Base-by-base conservation (phyloP, 2,888 invertebrate species). In the Pseudococcus jackbeardsleyi region DNA sequence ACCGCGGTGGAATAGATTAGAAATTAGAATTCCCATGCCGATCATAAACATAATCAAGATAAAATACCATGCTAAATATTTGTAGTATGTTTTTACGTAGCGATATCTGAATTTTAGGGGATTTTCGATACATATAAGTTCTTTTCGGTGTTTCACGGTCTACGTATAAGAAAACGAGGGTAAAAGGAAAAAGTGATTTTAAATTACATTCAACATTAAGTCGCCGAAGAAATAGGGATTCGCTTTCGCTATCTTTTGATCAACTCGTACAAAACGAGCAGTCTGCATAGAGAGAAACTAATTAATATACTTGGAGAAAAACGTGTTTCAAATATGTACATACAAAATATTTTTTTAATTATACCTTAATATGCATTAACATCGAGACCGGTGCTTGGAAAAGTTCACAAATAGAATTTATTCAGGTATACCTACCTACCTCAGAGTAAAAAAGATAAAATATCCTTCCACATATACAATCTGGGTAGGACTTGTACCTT, bases 1-100 rank as follows among this genome's bases (percentile, higher is more conserved):
- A 64, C 64, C 22, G 22, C 64, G 64, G 64, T 22, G 22, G 64
- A 64, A 64, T 39, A 77, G 33, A 77, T 42, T 42, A 77, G 77
- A 77, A 77, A 77, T 77, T 77, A 77, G 77, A 77, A 77, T 33
- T 39, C 77, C 77, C 77, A 17, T 19, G 77, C 17, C 77, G 77
- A 77, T 42, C 39, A 77, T 77, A 77, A 77, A 77, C 77, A 33
- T 77, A 77, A 77, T 77, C 77, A 77, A 77, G 77, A 77, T 77
- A 77, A 77, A 77, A 77, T 77, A 77, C 39, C 77, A 33, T 33
- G 77, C 39, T 77, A 77, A 33, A 77, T 77, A 77, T 77, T 77
- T 77, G 77, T 77, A 39, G 77, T 77, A 39, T 77, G 39, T 77
- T 33, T 77, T 77, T 42, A 42, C 42, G 42, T 77, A 77, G 26